A percentile compares a stretch with the other conserved stretches of the same genome.
phyloP scores from a whole-genome alignment of 2,888 invertebrate species.

The Drosophila flavopinicola region DNA sequence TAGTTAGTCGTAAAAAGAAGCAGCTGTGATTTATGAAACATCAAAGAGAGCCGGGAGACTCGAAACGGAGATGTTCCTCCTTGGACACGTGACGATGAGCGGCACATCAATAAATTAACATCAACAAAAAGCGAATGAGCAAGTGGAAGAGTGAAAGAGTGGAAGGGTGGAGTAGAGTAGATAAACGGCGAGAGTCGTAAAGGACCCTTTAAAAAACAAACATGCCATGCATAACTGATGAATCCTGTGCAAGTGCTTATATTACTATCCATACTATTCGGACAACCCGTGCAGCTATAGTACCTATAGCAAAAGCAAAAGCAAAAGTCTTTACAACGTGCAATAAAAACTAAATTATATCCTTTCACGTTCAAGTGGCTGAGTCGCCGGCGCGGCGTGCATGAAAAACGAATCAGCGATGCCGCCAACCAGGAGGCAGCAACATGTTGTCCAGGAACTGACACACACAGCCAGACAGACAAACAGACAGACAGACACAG shows the following conservation, averaged over 20 bases:
- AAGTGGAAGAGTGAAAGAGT: conserved; percentile 2
- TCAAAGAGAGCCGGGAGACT: conserved; percentile 49
- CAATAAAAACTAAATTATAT: conserved; percentile 81
- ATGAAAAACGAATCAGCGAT: conserved; percentile 45
- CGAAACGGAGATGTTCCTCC: conserved; percentile 2
- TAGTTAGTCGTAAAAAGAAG: conserved; percentile 39
- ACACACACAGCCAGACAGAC: conserved; percentile 14
- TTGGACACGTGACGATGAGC: conserved; percentile 50
- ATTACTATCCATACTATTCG: conserved; percentile 11
- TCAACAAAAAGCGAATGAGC: conserved; percentile 36
- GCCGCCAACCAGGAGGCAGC: conserved; percentile 48
- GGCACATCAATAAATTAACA: conserved; percentile 69
- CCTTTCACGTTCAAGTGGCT: conserved; percentile 75
- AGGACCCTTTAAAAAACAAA: conserved; percentile 63
- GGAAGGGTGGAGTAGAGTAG: background rate
- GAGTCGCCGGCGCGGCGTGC: conserved; percentile 33
- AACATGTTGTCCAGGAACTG: conserved; percentile 66
- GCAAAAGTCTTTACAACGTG: conserved; percentile 53
- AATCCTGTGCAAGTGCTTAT: conserved; percentile 30
- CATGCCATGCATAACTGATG: conserved; percentile 74
- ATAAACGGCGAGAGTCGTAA: conserved; percentile 33
- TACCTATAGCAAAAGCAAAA: background rate
- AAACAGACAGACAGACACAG: conserved; percentile 6
- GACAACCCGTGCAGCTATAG: conserved; percentile 11
- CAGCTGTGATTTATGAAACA: conserved; percentile 52